These are phyloP conservation scores for Epistrophella euchroma DNA, from an alignment of 2,888 invertebrate genomes.

Conservation along the genomic window DNA sequence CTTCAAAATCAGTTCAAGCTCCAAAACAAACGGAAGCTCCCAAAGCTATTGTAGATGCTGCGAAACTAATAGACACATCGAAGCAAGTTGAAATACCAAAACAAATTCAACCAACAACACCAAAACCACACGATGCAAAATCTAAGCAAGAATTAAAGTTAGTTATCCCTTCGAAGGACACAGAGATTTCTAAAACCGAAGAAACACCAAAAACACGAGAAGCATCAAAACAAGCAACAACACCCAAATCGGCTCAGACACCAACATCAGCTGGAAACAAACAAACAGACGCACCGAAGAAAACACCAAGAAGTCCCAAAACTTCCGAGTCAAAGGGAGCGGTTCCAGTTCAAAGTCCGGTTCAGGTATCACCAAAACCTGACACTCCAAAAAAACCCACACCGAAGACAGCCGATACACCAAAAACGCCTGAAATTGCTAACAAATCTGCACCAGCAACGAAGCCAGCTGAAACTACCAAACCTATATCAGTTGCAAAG, in stretches of 20 bases:
- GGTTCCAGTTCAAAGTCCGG: background rate
- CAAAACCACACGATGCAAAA: slow-evolving; percentile 89
- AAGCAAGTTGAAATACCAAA: slow-evolving; percentile 13
- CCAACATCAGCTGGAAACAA: slow-evolving; percentile 83
- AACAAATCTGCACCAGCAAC: background rate
- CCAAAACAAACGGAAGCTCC: slow-evolving; percentile 86
- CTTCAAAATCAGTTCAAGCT: slow-evolving; percentile 84
- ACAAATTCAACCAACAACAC: slow-evolving; percentile 80
- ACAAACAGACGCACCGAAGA: slow-evolving; percentile 89
- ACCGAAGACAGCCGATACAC: background rate
- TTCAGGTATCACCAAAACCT: background rate
- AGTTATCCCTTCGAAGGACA: slow-evolving; percentile 86
- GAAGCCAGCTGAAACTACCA: slow-evolving; percentile 88
- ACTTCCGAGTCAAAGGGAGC: slow-evolving; percentile 13
- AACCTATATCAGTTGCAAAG: slow-evolving; percentile 78
- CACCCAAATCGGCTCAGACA: slow-evolving; percentile 43
- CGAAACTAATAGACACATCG: background rate
- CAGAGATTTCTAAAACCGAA: slow-evolving; percentile 12
- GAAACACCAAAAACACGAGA: slow-evolving; percentile 83
- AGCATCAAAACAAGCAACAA: slow-evolving; percentile 84
- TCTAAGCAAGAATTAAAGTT: slow-evolving; percentile 89
- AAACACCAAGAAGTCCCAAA: slow-evolving; percentile 9
- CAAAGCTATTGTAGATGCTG: slow-evolving; percentile 84
- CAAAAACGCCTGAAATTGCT: background rate
- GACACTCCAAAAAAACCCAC: slow-evolving; percentile 81